Evolutionary conservation across 2,797 vertebrate species (phyloP).

Genomic region (Pantherophis alleghaniensis): DNA sequence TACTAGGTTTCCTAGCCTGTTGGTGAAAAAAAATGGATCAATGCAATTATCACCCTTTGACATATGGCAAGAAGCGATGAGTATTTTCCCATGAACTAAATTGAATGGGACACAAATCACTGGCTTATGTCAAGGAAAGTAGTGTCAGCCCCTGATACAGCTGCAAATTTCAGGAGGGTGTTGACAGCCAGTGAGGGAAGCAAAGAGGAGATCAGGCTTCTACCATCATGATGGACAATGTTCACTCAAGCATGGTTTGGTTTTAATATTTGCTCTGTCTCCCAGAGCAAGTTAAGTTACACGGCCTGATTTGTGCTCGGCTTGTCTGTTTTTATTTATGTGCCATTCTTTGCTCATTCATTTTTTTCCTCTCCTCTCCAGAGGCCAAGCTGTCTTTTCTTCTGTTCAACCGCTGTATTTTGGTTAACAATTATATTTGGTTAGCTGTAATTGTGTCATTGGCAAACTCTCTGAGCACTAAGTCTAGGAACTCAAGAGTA

Average conservation of each 20-base stretch:
- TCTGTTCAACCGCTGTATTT: constrained; percentile 8
- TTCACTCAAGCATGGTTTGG: constrained; percentile 1
- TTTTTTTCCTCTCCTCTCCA: constrained; percentile 38
- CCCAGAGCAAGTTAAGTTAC: constrained; percentile 4
- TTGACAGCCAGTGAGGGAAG: constrained; percentile 42
- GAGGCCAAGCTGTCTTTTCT: constrained; percentile 26
- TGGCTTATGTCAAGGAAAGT: constrained; percentile 58
- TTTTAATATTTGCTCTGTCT: constrained; percentile 36
- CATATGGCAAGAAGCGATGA: constrained; percentile 48
- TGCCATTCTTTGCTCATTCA: neutral
- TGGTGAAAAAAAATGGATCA: constrained; percentile 51
- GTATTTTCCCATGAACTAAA: constrained; percentile 59
- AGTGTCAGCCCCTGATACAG: constrained; percentile 53
- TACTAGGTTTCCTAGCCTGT: constrained; percentile 44
- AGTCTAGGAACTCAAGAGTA: neutral
- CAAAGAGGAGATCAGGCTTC: neutral
- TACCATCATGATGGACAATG: constrained; percentile 36
- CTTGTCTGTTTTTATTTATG: neutral
- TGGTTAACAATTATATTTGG: neutral
- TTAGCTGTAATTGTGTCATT: neutral
- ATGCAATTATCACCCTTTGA: constrained; percentile 65
- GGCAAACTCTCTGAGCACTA: neutral
- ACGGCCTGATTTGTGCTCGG: neutral
- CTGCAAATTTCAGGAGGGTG: constrained; percentile 30
- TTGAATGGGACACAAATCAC: constrained; percentile 67